These are phyloP conservation scores for Leuctra nigra DNA, from an alignment of 2,888 invertebrate genomes.

Conservation along the genomic window DNA sequence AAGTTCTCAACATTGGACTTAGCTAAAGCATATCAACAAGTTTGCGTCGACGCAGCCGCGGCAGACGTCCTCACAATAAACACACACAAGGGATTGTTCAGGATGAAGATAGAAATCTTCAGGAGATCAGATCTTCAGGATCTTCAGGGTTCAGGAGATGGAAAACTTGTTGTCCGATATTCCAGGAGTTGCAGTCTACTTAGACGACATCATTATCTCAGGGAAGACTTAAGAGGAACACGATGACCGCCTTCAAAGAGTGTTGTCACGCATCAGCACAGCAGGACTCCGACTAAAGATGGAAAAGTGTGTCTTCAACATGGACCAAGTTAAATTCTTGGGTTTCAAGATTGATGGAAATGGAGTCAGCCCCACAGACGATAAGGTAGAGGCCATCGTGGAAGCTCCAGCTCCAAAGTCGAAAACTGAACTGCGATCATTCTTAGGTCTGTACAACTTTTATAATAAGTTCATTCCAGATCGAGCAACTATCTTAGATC, in stretches of 20 bases:
- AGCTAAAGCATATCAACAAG: no score
- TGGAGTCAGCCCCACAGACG: conserved; percentile 26
- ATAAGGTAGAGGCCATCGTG: conserved; percentile 26
- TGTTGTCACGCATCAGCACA: conserved; percentile 9
- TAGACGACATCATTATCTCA: background rate
- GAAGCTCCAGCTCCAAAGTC: conserved; percentile 23
- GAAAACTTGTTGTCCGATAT: conserved; percentile 17
- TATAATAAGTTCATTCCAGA: conserved; percentile 33
- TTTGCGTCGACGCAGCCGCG: no score
- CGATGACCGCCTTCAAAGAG: background rate
- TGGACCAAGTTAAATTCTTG: conserved; percentile 21
- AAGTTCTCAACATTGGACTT: no score
- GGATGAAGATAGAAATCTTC: no score
- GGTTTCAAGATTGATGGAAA: conserved; percentile 25
- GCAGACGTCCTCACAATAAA: no score
- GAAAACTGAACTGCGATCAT: conserved; percentile 27
- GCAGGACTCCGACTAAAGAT: conserved; percentile 22
- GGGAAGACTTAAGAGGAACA: background rate
- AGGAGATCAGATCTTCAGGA: no score
- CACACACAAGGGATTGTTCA: no score
- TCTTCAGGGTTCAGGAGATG: no score
- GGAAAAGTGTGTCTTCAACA: conserved; percentile 28
- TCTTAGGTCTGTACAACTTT: conserved; percentile 32
- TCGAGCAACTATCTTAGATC: conserved; percentile 29
- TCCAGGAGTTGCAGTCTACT: background rate